Base-by-base conservation (phyloP, 2,797 vertebrate species). In the Zalophus californianus region DNA sequence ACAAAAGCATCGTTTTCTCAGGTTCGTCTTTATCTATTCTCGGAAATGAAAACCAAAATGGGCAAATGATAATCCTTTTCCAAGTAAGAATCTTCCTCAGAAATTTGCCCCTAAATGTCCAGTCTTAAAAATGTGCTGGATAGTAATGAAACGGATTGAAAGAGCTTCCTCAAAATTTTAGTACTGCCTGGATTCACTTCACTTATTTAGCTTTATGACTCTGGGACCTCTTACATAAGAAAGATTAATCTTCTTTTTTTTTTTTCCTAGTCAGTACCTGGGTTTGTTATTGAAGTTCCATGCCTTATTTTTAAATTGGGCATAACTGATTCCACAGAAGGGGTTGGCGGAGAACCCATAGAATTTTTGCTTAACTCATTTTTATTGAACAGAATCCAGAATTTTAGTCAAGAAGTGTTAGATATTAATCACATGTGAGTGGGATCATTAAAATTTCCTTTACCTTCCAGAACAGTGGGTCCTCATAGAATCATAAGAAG, bases 301-400 rank as follows among this genome's bases (percentile, higher is more conserved):
- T 97, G 97, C 60, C 97, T 98, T 98, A 98, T 98, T 99, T 98
- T 98, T 92, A 98, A 98, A 98, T 98, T 98, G 93, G 44, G 85
- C 86, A 97, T 98, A 98, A 98, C 97, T 96, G 95, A 97, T 96
- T 98, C 96, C 98, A 98, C 95, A 94, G 97, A 97, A 98, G 96
- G 35, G 90, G 97, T 98, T 98, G 98, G 96, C 97, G 98, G 89
- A 97, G 96, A 98, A 98, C 96, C 93, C 94, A 92, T 73, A 97
- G 93, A 97, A 97, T 97, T 98, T 98, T 98, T 97, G 94, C 96
- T 98, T 98, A 98, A 98, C 97, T 98, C 97, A 98, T 98, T 98
- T 99, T 99, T 97, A 98, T 98, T 99, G 98, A 98, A 98, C 94
- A 97, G 97, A 98, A 92, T 98, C 98, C 98, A 98, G 94, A 98